Conservation (phyloP, 2,888 invertebrate genomes). For the Ophion costatus region DNA sequence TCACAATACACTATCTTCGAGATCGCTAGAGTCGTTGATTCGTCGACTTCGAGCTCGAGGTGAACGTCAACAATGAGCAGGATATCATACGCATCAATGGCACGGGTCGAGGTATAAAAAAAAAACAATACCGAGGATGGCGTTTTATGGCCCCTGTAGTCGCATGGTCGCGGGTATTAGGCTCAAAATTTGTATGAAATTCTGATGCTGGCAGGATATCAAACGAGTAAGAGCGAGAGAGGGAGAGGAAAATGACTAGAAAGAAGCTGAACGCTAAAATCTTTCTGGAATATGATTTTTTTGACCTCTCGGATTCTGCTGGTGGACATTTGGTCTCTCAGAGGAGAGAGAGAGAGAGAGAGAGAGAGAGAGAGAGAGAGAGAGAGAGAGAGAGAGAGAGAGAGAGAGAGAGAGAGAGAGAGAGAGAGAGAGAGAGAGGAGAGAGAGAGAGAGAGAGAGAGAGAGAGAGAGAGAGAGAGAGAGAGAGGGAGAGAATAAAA, state of each 20-base stretch:
- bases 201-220: constrained; percentile 12
- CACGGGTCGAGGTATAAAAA: not conserved
- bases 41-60: not conserved
- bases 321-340: constrained; percentile 21
- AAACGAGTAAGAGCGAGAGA: not conserved
- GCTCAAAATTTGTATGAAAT: constrained; percentile 13
- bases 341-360: constrained; percentile 1
- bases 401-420: no score
- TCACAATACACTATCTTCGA: not conserved
- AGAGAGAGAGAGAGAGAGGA: no score
- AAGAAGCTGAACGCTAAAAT: constrained; percentile 34
- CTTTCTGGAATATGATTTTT: constrained; percentile 27
- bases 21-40: constrained; percentile 17
- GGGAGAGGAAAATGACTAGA: not conserved
- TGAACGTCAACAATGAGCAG: constrained; percentile 40
- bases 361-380: no score
- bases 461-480: no score
- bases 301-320: constrained; percentile 18
- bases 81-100: not conserved
- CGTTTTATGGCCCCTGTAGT: no score
- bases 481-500: constrained; percentile 34
- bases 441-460: no score
- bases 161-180: no score
- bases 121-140: constrained; percentile 6
- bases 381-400: no score